Evolutionary conservation across 2,797 vertebrate genomes (phyloP), one percentile per base, ranked within the genome.

Genomic region (Sebastes iracundus): DNA sequence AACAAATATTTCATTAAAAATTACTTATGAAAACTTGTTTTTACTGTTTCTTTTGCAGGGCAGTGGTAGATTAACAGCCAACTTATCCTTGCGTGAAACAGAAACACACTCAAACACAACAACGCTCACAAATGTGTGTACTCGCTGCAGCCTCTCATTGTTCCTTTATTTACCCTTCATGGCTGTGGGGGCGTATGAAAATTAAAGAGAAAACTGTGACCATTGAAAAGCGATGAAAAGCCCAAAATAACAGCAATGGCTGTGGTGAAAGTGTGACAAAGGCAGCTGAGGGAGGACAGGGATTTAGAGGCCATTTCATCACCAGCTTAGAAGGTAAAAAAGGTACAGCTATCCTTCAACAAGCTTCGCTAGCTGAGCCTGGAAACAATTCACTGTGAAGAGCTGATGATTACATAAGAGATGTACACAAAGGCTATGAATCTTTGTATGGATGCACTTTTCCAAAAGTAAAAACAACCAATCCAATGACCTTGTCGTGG

Each of bases 181-280:
- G 25, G 42, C 20, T 33, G 46, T 38, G 28, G n/a, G 58, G 56
- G 55, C 1, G 56, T 42, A 65, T 52, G 25, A 35, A 77, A 76
- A 81, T 66, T 67, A 71, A 80, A 73, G 2, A 62, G n/a, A 30
- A 18, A 62, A 85, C 61, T 42, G 18, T 61, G 65, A 74, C 61
- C n/a, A 74, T 30, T 69, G 52, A 81, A 73, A 85, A 76, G 81
- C n/a, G 68, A 69, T 79, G 87, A 90, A 86, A 91, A 72, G n/a
- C 18, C 46, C 2, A 28, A 79, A 64, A 74, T 56, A 71, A 63
- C 38, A 71, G 33, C n/a, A 66, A 87, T 38, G 49, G 49, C 4
- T 30, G 71, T 72, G 75, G 62, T 82, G 79, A 91, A 76, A 81
- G 49, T 14, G 74, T 52, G 28, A 86, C 64, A 78, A 86, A 77